Evolutionary conservation across 2,888 invertebrate genomes (phyloP).

Genomic region (Miltochrista miniata): DNA sequence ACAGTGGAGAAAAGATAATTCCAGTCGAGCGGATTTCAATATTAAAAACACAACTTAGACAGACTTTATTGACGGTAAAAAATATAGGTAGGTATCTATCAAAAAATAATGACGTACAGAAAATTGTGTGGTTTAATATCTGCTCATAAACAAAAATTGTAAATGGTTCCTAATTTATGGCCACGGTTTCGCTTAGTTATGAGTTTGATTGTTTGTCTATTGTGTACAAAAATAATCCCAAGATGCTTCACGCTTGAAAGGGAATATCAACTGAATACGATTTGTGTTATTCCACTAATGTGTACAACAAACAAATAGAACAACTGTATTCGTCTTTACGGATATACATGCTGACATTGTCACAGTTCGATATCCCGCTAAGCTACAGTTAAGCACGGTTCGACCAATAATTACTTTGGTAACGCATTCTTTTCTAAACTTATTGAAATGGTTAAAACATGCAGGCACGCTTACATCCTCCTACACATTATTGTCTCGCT

Average conservation of each 20-base stretch:
- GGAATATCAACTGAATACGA: conserved; percentile 35
- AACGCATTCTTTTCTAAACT: conserved; percentile 65
- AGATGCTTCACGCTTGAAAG: conserved; percentile 33
- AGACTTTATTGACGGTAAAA: too few relatives aligned
- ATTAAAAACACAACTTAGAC: too few relatives aligned
- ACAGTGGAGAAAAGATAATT: too few relatives aligned
- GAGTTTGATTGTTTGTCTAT: conserved; percentile 5
- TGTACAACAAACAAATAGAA: conserved; percentile 40
- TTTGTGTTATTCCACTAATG: conserved; percentile 35
- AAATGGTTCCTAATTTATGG: too few relatives aligned
- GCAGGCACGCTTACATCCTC: conserved; percentile 74
- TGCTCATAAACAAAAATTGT: too few relatives aligned
- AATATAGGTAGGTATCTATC: too few relatives aligned
- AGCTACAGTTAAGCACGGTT: conserved; percentile 72
- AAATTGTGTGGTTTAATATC: too few relatives aligned
- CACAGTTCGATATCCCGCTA: conserved; percentile 58
- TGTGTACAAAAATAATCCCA: conserved; percentile 26
- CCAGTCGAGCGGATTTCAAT: too few relatives aligned
- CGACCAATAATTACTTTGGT: conserved; percentile 77
- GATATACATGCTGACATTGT: conserved; percentile 55
- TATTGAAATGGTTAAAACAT: conserved; percentile 75
- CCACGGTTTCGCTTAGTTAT: neutral
- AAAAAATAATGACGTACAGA: too few relatives aligned
- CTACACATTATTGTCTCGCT: conserved; percentile 57
- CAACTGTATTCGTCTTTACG: conserved; percentile 55